Conservation (phyloP, 2,888 invertebrate species). For the Mimachlamys varia region DNA sequence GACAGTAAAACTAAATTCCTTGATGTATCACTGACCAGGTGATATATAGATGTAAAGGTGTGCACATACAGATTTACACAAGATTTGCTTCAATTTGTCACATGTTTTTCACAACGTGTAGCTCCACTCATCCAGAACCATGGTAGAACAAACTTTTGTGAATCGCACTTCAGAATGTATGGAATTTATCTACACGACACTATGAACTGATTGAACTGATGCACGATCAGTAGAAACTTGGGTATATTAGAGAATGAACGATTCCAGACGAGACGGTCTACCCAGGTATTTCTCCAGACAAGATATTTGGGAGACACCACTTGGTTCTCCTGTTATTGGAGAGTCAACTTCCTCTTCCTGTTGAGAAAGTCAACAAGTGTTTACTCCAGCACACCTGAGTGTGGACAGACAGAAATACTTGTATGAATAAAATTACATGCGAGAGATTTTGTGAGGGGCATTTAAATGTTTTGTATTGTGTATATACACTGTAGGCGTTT, state of each 20-base stretch:
- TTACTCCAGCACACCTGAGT: background rate
- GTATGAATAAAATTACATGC: no score
- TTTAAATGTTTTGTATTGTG: background rate
- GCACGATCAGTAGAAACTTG: background rate
- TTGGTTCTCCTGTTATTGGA: background rate
- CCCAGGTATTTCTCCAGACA: background rate
- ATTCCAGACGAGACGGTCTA: background rate
- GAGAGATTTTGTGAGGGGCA: no score
- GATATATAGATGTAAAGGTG: background rate
- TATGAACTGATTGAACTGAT: slow-evolving; percentile 4
- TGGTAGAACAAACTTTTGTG: background rate
- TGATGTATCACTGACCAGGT: background rate
- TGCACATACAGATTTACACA: background rate
- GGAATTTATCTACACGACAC: background rate
- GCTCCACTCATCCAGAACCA: background rate
- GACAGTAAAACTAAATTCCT: background rate
- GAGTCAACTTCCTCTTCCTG: slow-evolving; percentile 28
- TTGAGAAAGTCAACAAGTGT: background rate
- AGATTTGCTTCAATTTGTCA: background rate
- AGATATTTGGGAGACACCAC: background rate
- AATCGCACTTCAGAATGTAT: background rate
- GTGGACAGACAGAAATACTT: no score
- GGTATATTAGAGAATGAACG: background rate
- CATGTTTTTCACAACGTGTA: background rate
- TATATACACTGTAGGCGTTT: background rate